phyloP scores from a whole-genome alignment of 64 coral and sea anemone species.

The Actinia equina region DNA sequence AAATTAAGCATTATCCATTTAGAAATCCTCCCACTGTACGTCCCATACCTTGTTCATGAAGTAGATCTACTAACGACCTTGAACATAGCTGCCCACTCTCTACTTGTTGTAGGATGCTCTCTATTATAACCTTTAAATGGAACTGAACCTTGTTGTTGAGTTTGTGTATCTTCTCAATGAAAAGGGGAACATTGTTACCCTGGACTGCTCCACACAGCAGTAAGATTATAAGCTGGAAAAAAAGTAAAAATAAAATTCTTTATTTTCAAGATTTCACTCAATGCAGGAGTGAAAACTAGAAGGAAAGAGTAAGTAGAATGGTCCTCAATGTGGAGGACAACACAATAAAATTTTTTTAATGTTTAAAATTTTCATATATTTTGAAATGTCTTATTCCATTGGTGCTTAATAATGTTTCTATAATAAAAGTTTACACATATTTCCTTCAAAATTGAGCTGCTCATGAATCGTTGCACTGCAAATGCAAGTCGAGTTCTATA shows the following conservation, averaged over 20 bases:
- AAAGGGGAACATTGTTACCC: conserved; percentile 31
- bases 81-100: conserved; percentile 20
- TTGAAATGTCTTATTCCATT: no score
- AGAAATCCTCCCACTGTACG: no score
- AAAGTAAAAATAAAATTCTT: neutral
- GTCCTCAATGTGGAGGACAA: no score
- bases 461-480: no score
- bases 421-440: no score
- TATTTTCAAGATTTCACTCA: no score
- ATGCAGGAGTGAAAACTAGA: no score
- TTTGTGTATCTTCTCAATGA: conserved; percentile 42
- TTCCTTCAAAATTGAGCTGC: no score
- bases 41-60: conserved; percentile 4
- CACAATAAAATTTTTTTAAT: neutral
- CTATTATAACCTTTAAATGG: conserved; percentile 48
- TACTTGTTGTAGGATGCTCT: conserved; percentile 29
- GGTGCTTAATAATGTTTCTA: no score
- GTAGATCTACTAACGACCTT: conserved; percentile 20
- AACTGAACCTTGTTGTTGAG: conserved; percentile 40
- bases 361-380: neutral
- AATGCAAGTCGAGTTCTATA: no score
- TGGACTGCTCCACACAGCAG: conserved; percentile 39
- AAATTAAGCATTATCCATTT: no score
- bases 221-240: conserved; percentile 41
- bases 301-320: no score